A percentile compares a stretch with the other conserved stretches of the same genome.
Evolutionary conservation across 2,888 invertebrate genomes (phyloP).

Genomic region (Synergus japonicus): DNA sequence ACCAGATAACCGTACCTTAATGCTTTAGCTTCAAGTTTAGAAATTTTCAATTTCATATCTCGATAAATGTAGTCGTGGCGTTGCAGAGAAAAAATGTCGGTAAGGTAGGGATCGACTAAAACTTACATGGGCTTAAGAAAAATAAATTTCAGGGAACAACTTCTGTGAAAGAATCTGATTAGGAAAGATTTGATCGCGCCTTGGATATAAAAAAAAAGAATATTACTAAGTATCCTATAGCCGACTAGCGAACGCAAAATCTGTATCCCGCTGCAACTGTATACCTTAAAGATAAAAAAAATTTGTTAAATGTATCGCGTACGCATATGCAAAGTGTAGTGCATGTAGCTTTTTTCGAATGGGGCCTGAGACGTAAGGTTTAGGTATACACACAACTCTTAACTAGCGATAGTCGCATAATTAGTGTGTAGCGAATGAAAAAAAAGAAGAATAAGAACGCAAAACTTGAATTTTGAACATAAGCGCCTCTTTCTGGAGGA

Average conservation of each 20-base stretch:
- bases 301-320: constrained; percentile 49
- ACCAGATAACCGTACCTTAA: too few species aligned
- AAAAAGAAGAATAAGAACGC: constrained; percentile 20
- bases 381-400: constrained; percentile 35
- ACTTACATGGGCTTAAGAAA: not conserved
- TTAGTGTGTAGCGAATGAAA: constrained; percentile 34
- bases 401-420: constrained; percentile 36
- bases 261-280: constrained; percentile 35
- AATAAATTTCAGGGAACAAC: not conserved
- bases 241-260: constrained; percentile 36
- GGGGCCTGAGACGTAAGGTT: constrained; percentile 58
- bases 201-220: constrained; percentile 7
- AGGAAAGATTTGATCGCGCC: constrained; percentile 13
- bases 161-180: not conserved
- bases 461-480: constrained; percentile 25
- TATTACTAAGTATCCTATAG: constrained; percentile 27
- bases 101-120: too few species aligned
- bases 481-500: not conserved
- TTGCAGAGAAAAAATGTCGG: too few species aligned
- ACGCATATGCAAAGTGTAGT: constrained; percentile 55
- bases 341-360: constrained; percentile 58
- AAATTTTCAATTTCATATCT: too few species aligned
- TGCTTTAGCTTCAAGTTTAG: too few species aligned
- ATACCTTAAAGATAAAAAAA: constrained; percentile 30
- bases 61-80: too few species aligned